A percentile compares a stretch with the other conserved stretches of the same genome.
Conservation (phyloP, 1,140 invertebrate genomes). For the Mizuhopecten yessoensis region DNA sequence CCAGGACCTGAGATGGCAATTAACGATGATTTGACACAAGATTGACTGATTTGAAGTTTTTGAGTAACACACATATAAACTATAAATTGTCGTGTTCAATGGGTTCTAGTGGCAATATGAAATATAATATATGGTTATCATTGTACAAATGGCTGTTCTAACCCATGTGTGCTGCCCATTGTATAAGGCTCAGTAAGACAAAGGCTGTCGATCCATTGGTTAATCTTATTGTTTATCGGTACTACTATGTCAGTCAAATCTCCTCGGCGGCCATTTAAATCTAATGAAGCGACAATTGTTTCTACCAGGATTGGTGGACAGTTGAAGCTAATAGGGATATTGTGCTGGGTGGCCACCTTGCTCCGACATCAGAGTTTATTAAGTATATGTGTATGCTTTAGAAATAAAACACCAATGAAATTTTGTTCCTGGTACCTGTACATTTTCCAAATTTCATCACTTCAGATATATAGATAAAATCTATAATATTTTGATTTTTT, state of each 20-base stretch:
- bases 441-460: no score
- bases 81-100: not conserved
- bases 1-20: not conserved
- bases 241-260: not conserved
- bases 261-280: not conserved
- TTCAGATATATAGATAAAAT: no score
- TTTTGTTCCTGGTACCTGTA: no score
- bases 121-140: slow-evolving; percentile 22
- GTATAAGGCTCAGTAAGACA: not conserved
- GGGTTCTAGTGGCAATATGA: not conserved
- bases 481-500: no score
- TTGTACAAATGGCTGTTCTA: not conserved
- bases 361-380: not conserved
- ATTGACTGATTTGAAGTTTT: not conserved
- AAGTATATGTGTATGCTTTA: not conserved
- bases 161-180: not conserved
- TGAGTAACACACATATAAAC: not conserved
- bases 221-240: not conserved
- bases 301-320: not conserved
- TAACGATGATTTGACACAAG: not conserved
- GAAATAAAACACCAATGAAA: no score
- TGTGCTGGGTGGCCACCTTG: not conserved
- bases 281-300: not conserved
- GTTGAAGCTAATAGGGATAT: not conserved
- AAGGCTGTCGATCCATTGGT: not conserved